A percentile compares a stretch with the other conserved stretches of the same genome.
Evolutionary conservation across 2,888 invertebrate genomes (phyloP).

Genomic region (Polydrusus tereticollis): DNA sequence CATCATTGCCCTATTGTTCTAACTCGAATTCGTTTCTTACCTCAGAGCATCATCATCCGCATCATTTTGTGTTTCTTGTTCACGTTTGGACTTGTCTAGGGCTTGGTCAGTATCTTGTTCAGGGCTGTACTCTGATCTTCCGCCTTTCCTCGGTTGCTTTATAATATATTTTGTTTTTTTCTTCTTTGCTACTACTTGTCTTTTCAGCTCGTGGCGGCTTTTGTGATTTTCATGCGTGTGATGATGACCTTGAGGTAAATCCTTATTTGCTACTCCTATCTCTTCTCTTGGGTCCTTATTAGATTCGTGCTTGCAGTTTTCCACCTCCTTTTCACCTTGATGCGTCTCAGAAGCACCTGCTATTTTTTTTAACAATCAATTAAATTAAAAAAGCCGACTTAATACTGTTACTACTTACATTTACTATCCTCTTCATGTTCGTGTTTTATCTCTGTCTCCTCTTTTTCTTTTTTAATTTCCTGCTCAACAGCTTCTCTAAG

Average conservation of each 20-base stretch:
- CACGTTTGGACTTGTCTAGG: not conserved
- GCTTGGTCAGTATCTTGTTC: not conserved
- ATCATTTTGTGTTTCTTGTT: not conserved
- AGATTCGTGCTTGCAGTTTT: not conserved
- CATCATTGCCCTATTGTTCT: too few species aligned
- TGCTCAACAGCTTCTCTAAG: conserved; percentile 26
- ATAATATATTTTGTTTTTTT: not conserved
- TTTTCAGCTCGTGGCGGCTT: not conserved
- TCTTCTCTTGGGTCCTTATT: not conserved
- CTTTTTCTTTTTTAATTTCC: conserved; percentile 19
- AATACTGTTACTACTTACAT: conserved; percentile 3
- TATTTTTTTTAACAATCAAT: too few species aligned
- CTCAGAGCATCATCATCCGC: conserved; percentile 3
- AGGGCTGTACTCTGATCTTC: not conserved
- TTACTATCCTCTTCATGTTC: conserved; percentile 1
- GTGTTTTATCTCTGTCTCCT: conserved; percentile 11
- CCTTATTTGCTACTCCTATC: not conserved
- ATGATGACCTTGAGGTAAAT: conserved; percentile 5
- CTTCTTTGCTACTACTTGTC: not conserved
- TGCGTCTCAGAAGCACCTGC: not conserved
- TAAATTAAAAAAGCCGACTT: too few species aligned
- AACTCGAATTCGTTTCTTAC: too few species aligned
- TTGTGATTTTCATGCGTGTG: conserved; percentile 17
- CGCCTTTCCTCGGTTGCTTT: not conserved
- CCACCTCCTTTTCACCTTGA: conserved; percentile 18